Evolutionary conservation across 2,113 vertebrate genomes (phyloP), one percentile per base, ranked within the genome.

Genomic region (Rhinogobius similis): DNA sequence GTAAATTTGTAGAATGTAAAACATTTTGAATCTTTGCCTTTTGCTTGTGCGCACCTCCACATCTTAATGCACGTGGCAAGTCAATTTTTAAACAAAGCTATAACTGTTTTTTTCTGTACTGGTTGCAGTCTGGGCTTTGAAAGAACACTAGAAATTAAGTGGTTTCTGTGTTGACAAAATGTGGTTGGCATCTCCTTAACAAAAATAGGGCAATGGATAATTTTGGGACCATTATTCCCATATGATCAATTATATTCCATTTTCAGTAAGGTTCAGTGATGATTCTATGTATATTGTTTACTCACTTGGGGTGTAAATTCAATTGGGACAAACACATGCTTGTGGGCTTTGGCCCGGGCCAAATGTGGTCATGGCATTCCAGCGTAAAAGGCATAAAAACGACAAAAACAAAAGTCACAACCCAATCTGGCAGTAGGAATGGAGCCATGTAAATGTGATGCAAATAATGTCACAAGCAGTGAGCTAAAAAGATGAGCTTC

Each of bases 261-360:
- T 38, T 21, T 4, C 36, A 36, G 5, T 21, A 38, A 20, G 13
- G 18, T 21, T 36, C 10, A 10, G 38, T 23, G 13, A 41, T 56
- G 14, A 20, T 32, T 21, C 24, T 50, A 23, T 1, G 5, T 6
- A 13, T 53, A 50, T 10, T 21, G 59, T 70, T 13, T 24, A 65
- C 26, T 69, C 64, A 21, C 41, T 59, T 48, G 43, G 65, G 55
- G 65, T 77, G 76, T 78, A 66, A 78, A 82, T 72, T 81, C 68
- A 82, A 71, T 71, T 9, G 63, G 67, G 41, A 87, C 79, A 85
- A 87, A 86, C 82, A 88, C 82, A 88, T 88, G 82, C 84, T 82
- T 89, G 88, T 87, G 88, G 87, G 73, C 64, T 71, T 67, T 73
- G 7, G 20, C 20, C 67, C 43, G 72, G 21, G 65, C 67, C 27